Evolutionary conservation across 2,113 vertebrate genomes (phyloP).

Genomic region (Lepisosteus oculatus): DNA sequence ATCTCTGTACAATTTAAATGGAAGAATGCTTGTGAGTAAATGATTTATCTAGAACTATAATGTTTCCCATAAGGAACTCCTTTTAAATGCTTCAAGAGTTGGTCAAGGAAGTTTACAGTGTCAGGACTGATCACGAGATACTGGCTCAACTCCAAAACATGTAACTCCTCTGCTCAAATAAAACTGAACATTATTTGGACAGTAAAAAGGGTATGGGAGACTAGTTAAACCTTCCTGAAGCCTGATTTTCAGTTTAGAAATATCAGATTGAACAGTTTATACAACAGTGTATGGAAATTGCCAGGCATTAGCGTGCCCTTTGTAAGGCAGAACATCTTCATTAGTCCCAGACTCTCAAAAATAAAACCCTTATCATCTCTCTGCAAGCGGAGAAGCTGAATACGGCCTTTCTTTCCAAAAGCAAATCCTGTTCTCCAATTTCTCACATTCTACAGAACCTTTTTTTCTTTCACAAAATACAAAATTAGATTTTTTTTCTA

Average conservation of each 20-base stretch:
- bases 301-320: background rate
- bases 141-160: background rate
- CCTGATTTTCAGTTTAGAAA: background rate
- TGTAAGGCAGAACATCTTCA: background rate
- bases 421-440: background rate
- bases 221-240: background rate
- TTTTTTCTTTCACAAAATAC: constrained; percentile 8
- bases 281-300: background rate
- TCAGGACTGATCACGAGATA: background rate
- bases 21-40: constrained; percentile 3
- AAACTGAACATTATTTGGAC: background rate
- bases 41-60: constrained; percentile 12
- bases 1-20: background rate
- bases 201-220: background rate
- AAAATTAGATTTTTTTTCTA: constrained; percentile 10
- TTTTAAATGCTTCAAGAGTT: background rate
- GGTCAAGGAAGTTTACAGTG: background rate
- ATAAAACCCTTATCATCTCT: too few species aligned
- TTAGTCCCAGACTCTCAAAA: background rate
- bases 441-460: background rate
- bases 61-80: background rate
- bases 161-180: background rate
- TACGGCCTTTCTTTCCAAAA: background rate
- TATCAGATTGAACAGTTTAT: constrained; percentile 1
- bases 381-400: too few species aligned